These are phyloP conservation scores for Karalla daura DNA, from an alignment of 2,797 vertebrate genomes.

Conservation along the genomic window DNA sequence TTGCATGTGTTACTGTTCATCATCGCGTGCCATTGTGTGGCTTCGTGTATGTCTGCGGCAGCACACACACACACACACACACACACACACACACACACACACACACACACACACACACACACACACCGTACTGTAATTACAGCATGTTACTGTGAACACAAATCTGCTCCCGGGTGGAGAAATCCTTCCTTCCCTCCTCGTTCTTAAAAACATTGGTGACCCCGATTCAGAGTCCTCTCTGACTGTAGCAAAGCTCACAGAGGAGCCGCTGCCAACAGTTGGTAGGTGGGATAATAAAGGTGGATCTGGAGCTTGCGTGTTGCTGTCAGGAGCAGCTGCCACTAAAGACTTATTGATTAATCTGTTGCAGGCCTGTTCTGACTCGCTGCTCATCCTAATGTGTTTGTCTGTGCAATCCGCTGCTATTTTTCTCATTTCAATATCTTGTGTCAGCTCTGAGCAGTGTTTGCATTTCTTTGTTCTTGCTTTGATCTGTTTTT, in stretches of 20 bases:
- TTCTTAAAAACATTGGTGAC: slow-evolving; percentile 40
- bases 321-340: slow-evolving; percentile 1
- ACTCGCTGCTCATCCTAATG: slow-evolving; percentile 1
- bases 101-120: slow-evolving; percentile 12
- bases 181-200: neutral
- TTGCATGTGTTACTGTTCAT: neutral
- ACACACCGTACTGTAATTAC: slow-evolving; percentile 11
- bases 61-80: slow-evolving; percentile 3
- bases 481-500: neutral
- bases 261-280: slow-evolving; percentile 3
- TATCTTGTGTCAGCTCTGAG: neutral
- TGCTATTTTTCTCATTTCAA: neutral
- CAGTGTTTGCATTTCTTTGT: neutral
- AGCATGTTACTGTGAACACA: slow-evolving; percentile 4
- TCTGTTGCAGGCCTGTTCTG: slow-evolving; percentile 7
- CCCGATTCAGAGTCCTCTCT: slow-evolving; percentile 10
- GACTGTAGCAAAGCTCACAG: neutral
- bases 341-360: slow-evolving; percentile 15
- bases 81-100: slow-evolving; percentile 2
- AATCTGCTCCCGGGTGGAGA: slow-evolving; percentile 1
- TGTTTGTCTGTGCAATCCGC: slow-evolving; percentile 3
- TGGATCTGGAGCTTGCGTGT: slow-evolving; percentile 2
- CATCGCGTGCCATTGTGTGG: neutral
- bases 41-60: neutral
- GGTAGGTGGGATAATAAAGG: slow-evolving; percentile 6